Percentiles rank a stretch among this genome's conserved stretches.
phyloP scores from a whole-genome alignment of 2,888 invertebrate genomes.

The Steinernema scapterisci region DNA sequence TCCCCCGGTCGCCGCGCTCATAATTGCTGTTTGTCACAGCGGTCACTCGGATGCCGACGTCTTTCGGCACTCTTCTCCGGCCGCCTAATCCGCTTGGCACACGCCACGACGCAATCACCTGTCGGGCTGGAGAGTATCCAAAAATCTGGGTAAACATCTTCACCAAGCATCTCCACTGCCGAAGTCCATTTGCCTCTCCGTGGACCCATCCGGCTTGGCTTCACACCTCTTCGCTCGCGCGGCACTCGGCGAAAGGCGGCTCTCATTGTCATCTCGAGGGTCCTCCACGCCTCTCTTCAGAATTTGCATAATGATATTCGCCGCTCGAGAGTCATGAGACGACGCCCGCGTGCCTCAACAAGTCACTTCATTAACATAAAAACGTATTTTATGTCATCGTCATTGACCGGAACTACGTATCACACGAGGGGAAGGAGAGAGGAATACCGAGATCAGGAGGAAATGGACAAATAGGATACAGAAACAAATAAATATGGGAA shows the following conservation, averaged over 20 bases:
- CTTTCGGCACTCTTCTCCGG: constrained; percentile 3
- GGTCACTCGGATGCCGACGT: constrained; percentile 21
- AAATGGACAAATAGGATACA: background rate
- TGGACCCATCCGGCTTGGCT: background rate
- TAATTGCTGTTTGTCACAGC: constrained; percentile 23
- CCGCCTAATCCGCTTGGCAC: constrained; percentile 28
- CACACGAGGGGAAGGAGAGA: background rate
- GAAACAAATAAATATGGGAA: constrained; percentile 6
- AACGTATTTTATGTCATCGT: background rate
- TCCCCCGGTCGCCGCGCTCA: background rate
- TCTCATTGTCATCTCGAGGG: constrained; percentile 24
- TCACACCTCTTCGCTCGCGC: constrained; percentile 10
- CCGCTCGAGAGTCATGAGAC: constrained; percentile 15
- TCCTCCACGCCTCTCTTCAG: background rate
- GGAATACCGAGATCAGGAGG: background rate
- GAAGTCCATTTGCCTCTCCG: background rate
- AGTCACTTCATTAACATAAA: constrained; percentile 29
- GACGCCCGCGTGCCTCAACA: background rate
- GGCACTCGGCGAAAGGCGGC: constrained; percentile 1
- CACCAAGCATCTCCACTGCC: background rate
- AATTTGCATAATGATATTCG: constrained; percentile 24
- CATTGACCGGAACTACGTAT: constrained; percentile 22
- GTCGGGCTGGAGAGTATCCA: constrained; percentile 26
- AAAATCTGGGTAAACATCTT: constrained; percentile 11
- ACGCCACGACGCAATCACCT: constrained; percentile 31